Conservation (phyloP, 2,888 invertebrate genomes). For the Stenchaetothrips biformis region DNA sequence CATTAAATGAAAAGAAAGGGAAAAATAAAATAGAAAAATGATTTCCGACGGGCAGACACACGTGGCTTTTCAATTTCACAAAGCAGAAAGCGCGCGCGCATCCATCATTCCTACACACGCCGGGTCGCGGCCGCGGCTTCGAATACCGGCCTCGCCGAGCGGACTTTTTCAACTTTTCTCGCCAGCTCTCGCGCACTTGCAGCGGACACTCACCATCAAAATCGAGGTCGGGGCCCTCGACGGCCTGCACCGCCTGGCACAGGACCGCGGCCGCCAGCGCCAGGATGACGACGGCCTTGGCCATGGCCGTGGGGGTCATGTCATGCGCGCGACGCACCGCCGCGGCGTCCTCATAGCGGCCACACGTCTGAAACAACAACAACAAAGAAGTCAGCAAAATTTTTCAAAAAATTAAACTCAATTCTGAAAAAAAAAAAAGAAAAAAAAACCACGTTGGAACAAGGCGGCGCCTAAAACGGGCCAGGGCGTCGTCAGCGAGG, state of each 20-base stretch:
- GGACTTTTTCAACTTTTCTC: not conserved
- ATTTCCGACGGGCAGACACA: not conserved
- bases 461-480: not conserved
- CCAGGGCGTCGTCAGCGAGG: not conserved
- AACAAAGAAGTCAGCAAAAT: not conserved
- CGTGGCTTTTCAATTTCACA: not conserved
- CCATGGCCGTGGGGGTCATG: not conserved
- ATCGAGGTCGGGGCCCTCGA: not conserved
- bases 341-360: not conserved
- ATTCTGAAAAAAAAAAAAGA: no score
- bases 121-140: not conserved
- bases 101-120: not conserved
- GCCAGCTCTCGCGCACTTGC: not conserved
- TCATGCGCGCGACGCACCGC: not conserved
- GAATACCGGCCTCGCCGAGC: not conserved
- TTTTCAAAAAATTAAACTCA: not conserved
- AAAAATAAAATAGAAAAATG: not conserved
- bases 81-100: not conserved
- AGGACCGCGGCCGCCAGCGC: slow-evolving; percentile 17
- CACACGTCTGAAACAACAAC: not conserved
- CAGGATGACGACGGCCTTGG: not conserved
- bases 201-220: slow-evolving; percentile 9
- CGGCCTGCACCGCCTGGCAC: not conserved
- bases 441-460: no score
- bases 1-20: not conserved